Base-by-base conservation (phyloP, 2,797 vertebrate genomes). In the Benthosema pterotum region DNA sequence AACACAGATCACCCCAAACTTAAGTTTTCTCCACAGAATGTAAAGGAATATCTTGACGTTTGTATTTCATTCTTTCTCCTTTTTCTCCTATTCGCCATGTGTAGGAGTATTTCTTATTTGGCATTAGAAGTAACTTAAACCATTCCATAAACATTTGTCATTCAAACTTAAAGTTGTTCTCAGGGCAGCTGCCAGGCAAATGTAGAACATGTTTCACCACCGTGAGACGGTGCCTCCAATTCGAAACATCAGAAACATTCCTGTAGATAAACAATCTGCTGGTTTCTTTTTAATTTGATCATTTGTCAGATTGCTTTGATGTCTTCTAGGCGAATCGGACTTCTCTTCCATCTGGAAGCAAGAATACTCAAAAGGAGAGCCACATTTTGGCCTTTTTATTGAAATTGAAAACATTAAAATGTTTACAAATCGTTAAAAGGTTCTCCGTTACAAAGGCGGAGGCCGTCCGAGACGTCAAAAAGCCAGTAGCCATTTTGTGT, bases 1-100 rank as follows among this genome's bases (percentile, higher is more conserved):
- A 77, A 71, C 47, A 53, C 67, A 69, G 76, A 78, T 74, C 68
- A 82, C 76, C 82, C 86, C 78, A 80, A 78, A 52, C 70, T 73
- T 72, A 57, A n/a, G 32, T 59, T 54, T 43, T 66, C 13, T 15
- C 16, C 42, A 59, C 1, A 60, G 45, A 46, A 42, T 69, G 67
- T 76, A 47, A 72, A 71, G 65, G 54, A 75, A 69, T 56, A 42
- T 16, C 32, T 5, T 46, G 17, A 25, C 5, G 8, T 43, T 38
- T 38, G 2, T 0, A 13, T 25, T 28, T 28, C 32, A 15, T 9
- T 11, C 8, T 42, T 42, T 52, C 12, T 9, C 19, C 53, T 38
- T 70, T 69, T 66, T 79, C 11, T 9, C 71, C 73, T 59, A 61
- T 77, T 38, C 54, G 22, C 72, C 2, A 52, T 38, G 47, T 52